Evolutionary conservation across 2,113 vertebrate species (phyloP).

Genomic region (Protobothrops mucrosquamatus): DNA sequence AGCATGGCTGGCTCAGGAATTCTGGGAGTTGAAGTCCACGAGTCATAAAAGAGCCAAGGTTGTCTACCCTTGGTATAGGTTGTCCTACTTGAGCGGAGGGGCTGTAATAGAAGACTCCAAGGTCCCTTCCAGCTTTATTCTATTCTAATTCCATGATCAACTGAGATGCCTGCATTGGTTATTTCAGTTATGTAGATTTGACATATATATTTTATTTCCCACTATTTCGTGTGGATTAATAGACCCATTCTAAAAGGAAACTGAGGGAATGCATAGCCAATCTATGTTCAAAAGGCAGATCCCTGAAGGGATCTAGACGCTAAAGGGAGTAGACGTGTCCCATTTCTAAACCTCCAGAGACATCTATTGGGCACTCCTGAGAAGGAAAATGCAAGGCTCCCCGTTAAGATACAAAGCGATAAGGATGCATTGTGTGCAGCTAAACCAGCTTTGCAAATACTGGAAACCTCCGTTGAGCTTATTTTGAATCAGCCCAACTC

Average conservation of each 20-base stretch:
- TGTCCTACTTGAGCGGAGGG: too few species aligned
- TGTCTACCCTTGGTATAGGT: too few species aligned
- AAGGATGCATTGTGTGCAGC: background rate
- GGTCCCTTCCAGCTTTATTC: too few species aligned
- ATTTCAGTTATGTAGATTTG: background rate
- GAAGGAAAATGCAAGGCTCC: background rate
- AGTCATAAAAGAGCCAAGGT: too few species aligned
- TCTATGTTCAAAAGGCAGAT: background rate
- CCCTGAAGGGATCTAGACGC: too few species aligned
- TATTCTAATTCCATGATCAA: background rate
- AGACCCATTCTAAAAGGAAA: background rate
- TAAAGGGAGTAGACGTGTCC: background rate
- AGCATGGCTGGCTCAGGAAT: too few species aligned
- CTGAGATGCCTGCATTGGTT: background rate
- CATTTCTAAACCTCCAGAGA: background rate
- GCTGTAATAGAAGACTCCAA: too few species aligned
- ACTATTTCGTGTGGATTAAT: background rate
- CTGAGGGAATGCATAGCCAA: background rate
- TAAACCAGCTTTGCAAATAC: background rate
- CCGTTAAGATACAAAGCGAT: background rate
- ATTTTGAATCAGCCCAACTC: background rate
- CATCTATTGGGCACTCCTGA: background rate
- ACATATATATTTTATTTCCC: background rate
- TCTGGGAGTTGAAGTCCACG: too few species aligned
- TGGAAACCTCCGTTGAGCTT: background rate